Base-by-base conservation (phyloP, 2,888 invertebrate species). In the Auanema sp. region DNA sequence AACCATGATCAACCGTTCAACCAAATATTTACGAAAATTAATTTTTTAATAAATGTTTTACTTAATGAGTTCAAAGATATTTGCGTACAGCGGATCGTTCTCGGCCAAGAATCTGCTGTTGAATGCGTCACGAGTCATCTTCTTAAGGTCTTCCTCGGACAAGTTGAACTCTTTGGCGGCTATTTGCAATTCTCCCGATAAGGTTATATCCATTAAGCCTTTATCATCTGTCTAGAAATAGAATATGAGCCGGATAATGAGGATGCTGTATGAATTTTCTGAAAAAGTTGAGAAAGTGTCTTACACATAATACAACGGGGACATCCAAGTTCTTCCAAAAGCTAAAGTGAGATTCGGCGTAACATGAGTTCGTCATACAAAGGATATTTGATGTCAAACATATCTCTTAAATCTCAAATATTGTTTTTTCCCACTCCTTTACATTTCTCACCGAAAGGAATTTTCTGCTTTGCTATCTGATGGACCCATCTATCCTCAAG, bases 141-240 rank as follows among this genome's bases (percentile, higher is more conserved):
- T 33, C 33, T 33, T 33, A 8, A 33, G 33, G 33, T 33, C 33
- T 33, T 33, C 33, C 8, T 33, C 33, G 8, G 33, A 33, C 33
- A 60, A 40, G 16, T n/a, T 12, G 56, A 64, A 64, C 2, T 40
- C 40, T 18, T 55, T 10, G 4, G 49, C 47, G 49, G 64, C 64
- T 41, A 64, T n/a, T 1, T 16, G 16, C 33, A 60, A 55, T 55
- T 64, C 64, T 16, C 41, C 43, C 6, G 50, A 42, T n/a, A 64
- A n/a, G 10, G 52, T 52, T 12, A 55, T 58, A 4, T 49, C 44
- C 54, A 64, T 58, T 18, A 64, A 4, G 21, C 72, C 70, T 16
- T 64, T 66, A 42, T 72, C 72, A 55, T 72, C 72, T 1, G 72
- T 72, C 72, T 72, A 57, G 63, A 72, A 63, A 25, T 11, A 12